These are phyloP conservation scores for Poeciliopsis retropinna DNA, from an alignment of 2,113 vertebrate genomes.

Conservation along the genomic window DNA sequence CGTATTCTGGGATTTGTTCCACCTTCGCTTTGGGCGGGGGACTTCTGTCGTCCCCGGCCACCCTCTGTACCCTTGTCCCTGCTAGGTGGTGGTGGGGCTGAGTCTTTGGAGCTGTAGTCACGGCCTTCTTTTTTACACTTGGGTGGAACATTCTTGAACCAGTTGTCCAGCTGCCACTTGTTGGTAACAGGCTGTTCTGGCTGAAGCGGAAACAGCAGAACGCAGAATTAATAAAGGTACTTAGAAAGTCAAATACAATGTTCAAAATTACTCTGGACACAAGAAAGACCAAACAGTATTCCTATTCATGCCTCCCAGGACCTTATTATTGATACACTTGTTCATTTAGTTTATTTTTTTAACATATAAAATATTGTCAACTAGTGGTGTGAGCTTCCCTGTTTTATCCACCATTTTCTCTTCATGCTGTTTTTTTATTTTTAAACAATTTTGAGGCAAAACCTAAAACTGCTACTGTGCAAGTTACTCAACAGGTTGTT, in stretches of 20 bases:
- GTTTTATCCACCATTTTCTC: no score
- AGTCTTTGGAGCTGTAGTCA: constrained; percentile 89
- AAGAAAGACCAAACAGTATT: neutral
- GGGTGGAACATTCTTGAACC: constrained; percentile 92
- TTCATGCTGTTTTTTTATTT: no score
- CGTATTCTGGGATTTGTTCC: constrained; percentile 85
- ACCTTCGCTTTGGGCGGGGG: constrained; percentile 91
- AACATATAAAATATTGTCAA: no score
- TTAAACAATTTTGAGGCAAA: no score
- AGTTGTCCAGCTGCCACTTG: constrained; percentile 99
- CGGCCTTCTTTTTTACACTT: constrained; percentile 93
- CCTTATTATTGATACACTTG: no score
- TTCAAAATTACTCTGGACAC: neutral
- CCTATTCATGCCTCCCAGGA: no score
- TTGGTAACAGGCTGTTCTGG: constrained; percentile 92
- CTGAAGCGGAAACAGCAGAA: constrained; percentile 66
- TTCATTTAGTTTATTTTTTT: no score
- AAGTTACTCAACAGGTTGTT: no score
- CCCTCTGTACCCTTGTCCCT: constrained; percentile 92
- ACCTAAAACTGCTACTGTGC: no score
- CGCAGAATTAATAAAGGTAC: neutral
- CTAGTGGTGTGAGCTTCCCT: no score
- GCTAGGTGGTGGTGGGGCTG: constrained; percentile 80
- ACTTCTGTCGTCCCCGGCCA: constrained; percentile 90
- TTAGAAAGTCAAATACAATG: neutral